Evolutionary conservation across 2,113 vertebrate genomes (phyloP).

Genomic region (Lampris incognitus): DNA sequence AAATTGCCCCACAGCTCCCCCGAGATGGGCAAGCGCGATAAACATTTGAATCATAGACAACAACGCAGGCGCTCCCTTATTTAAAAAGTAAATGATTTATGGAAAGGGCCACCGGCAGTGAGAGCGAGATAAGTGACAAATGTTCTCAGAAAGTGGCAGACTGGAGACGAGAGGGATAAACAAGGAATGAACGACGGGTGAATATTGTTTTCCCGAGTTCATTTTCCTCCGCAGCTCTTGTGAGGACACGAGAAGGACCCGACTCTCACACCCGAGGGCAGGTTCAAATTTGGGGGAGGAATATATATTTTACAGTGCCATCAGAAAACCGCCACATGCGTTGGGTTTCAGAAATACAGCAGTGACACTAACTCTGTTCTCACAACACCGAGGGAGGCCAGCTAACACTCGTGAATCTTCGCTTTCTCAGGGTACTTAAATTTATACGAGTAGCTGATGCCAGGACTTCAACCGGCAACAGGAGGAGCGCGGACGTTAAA

Average conservation of each 20-base stretch:
- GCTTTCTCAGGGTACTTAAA: too few species aligned
- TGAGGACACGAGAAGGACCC: conserved; percentile 8
- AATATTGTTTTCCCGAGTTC: conserved; percentile 18
- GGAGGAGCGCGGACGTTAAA: too few species aligned
- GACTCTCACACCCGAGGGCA: neutral
- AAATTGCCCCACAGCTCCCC: conserved; percentile 40
- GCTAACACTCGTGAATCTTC: too few species aligned
- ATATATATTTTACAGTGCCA: conserved; percentile 9
- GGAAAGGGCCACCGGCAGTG: conserved; percentile 55
- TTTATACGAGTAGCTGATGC: too few species aligned
- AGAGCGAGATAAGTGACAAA: conserved; percentile 54
- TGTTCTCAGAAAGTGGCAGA: conserved; percentile 41
- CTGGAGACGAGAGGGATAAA: conserved; percentile 13
- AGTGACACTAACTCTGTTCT: neutral
- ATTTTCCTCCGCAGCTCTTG: conserved; percentile 18
- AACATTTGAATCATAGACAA: conserved; percentile 60
- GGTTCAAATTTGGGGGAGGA: conserved; percentile 1
- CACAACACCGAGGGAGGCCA: neutral
- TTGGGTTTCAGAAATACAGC: too few species aligned
- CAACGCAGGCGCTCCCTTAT: conserved; percentile 54
- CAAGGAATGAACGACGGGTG: conserved; percentile 8
- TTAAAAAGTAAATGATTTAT: conserved; percentile 65
- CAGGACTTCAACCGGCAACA: too few species aligned
- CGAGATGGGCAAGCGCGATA: conserved; percentile 41
- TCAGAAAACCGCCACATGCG: neutral